Evolutionary conservation across 2,888 invertebrate species (phyloP), one percentile per base, ranked within the genome.

Genomic region (Isoperla grammatica): DNA sequence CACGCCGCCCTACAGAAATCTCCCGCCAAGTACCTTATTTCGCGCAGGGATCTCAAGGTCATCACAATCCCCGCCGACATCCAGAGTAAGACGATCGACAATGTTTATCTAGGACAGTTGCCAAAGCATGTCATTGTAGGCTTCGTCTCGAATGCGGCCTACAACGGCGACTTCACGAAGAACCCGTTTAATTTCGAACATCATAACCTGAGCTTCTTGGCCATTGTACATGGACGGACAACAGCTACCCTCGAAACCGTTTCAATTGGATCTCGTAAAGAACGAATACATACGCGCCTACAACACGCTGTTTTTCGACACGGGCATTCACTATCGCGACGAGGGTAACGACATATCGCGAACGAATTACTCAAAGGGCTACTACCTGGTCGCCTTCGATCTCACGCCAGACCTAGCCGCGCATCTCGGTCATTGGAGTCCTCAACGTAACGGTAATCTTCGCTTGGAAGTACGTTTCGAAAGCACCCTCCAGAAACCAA

Each of bases 301-400:
- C 56, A 65, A 68, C 37, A 68, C 67, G 1, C 48, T 71, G 8
- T 69, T 66, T 43, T 61, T 61, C 0, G 65, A 63, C 5, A 29
- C 8, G 8, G 29, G 29, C 4, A 29, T 29, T 29, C 29, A 29
- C 8, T 29, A 29, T 8, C 1, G 65, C 63, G 2, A 67, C 23
- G 57, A 64, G 17, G 67, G 66, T 3, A 64, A 67, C 40, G 43
- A 48, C 22, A 62, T 68, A 22, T 56, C 56, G 8, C 45, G 67
- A 13, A 8, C 48, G 2, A 46, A 59, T 3, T 69, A 66, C 40
- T 20, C 62, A 2, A 11, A 58, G 1, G 68, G 67, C 0, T 65
- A 66, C 40, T 62, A 62, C 48, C 53, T 71, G 1, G 64, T 64
- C 29, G 67, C 64, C 11, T 69, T 70, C 40, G 69, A 70, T 57